Evolutionary conservation across 2,888 invertebrate genomes (phyloP).

Genomic region (Chrysomela aeneicollis): DNA sequence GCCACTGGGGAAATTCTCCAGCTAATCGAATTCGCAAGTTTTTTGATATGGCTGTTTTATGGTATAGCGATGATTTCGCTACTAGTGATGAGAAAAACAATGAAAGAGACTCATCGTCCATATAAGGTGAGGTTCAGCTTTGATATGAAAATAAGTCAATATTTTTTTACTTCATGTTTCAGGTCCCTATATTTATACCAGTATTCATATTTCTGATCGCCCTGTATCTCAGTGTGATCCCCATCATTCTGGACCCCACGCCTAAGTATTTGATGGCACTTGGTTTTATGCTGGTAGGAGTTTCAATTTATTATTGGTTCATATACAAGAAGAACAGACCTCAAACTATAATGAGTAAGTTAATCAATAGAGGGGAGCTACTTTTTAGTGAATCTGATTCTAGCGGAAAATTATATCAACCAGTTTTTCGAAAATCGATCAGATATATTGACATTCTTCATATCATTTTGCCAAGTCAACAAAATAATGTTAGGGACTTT

Average conservation of each 20-base stretch:
- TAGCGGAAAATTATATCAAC: neutral
- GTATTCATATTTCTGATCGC: constrained; percentile 75
- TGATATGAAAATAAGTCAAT: no score
- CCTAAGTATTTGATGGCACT: constrained; percentile 79
- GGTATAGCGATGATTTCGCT: constrained; percentile 83
- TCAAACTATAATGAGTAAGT: constrained; percentile 68
- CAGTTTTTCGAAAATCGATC: no score
- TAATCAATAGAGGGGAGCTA: constrained; percentile 15
- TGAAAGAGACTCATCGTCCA: constrained; percentile 72
- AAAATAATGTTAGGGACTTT: no score
- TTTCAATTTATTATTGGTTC: constrained; percentile 76
- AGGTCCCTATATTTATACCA: constrained; percentile 77
- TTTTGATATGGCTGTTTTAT: constrained; percentile 88
- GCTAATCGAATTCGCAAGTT: constrained; percentile 85
- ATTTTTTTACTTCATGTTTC: constrained; percentile 38
- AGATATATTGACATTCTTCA: neutral
- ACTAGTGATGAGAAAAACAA: constrained; percentile 75
- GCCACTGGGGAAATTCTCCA: constrained; percentile 76
- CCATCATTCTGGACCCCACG: constrained; percentile 79
- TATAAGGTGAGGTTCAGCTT: constrained; percentile 75
- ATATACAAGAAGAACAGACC: constrained; percentile 75
- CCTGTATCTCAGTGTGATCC: constrained; percentile 76
- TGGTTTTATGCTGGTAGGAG: constrained; percentile 74
- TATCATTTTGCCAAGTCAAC: no score
- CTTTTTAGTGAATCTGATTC: neutral